Evolutionary conservation across 2,797 vertebrate genomes (phyloP).

Genomic region (Tangara arthus): DNA sequence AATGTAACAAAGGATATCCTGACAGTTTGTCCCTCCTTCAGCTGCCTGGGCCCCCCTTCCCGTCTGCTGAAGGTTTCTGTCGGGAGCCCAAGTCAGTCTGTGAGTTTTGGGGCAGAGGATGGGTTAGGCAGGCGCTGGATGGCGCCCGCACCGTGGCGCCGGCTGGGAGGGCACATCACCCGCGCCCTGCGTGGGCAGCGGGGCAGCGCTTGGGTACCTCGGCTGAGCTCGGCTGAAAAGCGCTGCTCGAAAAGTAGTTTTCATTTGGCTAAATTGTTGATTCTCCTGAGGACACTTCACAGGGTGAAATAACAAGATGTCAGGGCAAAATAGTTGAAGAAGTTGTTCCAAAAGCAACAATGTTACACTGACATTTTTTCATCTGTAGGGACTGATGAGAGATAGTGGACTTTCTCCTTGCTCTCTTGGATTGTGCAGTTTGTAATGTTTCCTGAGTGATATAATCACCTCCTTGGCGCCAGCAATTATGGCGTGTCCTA

Average conservation of each 20-base stretch:
- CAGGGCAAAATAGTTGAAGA: background rate
- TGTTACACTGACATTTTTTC: background rate
- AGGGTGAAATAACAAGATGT: background rate
- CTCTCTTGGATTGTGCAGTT: background rate
- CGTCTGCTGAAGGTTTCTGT: background rate
- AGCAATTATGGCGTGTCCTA: background rate
- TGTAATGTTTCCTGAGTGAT: background rate
- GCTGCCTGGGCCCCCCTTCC: background rate
- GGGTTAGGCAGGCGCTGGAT: fast-evolving
- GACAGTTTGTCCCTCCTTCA: background rate
- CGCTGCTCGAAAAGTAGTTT: background rate
- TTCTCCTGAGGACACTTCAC: background rate
- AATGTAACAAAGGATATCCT: background rate
- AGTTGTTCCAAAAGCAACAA: background rate
- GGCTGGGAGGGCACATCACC: background rate
- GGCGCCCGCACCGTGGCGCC: fast-evolving
- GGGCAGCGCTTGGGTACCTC: background rate
- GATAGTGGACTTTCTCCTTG: background rate
- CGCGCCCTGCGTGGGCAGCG: fast-evolving
- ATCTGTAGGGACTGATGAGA: background rate
- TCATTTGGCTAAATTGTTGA: background rate
- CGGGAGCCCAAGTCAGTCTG: fast-evolving
- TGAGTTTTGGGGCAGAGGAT: fast-evolving
- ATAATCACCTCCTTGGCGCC: background rate
- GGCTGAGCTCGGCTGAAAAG: background rate